Base-by-base conservation (phyloP, 2,888 invertebrate genomes). In the Apamea monoglypha region DNA sequence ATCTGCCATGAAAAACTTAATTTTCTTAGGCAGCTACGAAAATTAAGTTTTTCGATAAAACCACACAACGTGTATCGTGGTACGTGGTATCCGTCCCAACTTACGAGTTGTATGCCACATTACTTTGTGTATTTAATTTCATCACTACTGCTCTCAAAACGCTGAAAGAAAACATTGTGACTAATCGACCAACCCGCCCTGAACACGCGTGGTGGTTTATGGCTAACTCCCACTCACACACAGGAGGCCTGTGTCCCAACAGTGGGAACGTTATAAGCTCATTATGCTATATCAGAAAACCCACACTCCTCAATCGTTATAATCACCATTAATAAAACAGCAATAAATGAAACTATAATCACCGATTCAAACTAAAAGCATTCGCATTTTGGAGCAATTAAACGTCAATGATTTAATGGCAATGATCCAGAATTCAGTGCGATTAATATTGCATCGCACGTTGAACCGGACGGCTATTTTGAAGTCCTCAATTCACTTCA, bases 361-460 rank as follows among this genome's bases (percentile, higher is more conserved):
- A 75, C 61, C 75, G 29, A 83, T 70, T 83, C 78, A 76, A 81
- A 86, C 87, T 90, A 86, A 91, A 89, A 89, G 85, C 91, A 85
- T 86, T 88, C 77, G 72, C 79, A 85, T 89, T 87, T 84, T 73
- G 75, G 76, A 86, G 69, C 88, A 87, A 91, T 91, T 91, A 90
- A 87, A 87, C 81, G 82, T 85, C 86, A 88, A 89, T 88, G 86
- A 90, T 91, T 91, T 87, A 91, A 90, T 90, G 82, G 88, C 74
- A 86, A 67, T 85, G 67, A 85, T 88, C 80, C 81, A 87, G 88
- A 88, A 90, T 88, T 87, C 84, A 84, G 75, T 78, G 85, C 88
- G 89, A 93, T 93, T 93, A 92, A 92, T 92, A 91, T 90, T 88
- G 82, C 83, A 87, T 80, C 77, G 90, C 86, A 88, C 87, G 82